Base-by-base conservation (phyloP, 2,888 invertebrate species). In the Eupithecia exiguata region DNA sequence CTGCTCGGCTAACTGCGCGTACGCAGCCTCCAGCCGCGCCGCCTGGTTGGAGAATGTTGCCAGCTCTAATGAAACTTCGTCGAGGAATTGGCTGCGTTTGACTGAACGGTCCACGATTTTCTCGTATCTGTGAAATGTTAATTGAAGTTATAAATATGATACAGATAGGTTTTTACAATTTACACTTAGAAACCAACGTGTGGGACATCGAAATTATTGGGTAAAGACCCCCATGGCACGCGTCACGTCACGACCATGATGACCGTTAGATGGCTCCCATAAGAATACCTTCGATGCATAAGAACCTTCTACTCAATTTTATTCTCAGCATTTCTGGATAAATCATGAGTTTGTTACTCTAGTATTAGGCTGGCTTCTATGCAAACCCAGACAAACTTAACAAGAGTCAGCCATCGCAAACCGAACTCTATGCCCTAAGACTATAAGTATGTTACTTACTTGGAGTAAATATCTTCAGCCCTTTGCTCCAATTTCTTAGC, bases 401-500 rank as follows among this genome's bases (percentile, higher is more conserved):
- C 12, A 12, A 12, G 12, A 40, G 10, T 40, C 40, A 12, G 40
- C 43, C 43, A 43, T 43, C 9, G 43, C 0, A 18, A 46, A 46
- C 46, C 2, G n/a, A 49, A n/a, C 49, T 49, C 49, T 49, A n/a
- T n/a, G 4, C 49, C 4, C 1, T 16, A 5, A 43, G 43, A 16
- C n/a, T 49, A 1, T 49, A n/a, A 18, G n/a, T 49, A 10, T 18
- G 10, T 62, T 6, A 71, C 81, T 75, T 68, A 94, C 94, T 92
- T 92, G 12, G 89, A 91, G 75, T 97, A 97, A 1, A 99, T 97
- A 84, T 99, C 98, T 80, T 97, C 97, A n/a, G 99, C 95, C 83
- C 98, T 97, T 72, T 96, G 96, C 87, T 99, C 98, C 74, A 99
- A 96, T 83, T 98, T 97, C 91, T 98, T 98, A 0, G 98, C 98